Base-by-base conservation (phyloP, 37 sponge, comb jelly and placozoan genomes). In the Halisarca cf. caerulea region DNA sequence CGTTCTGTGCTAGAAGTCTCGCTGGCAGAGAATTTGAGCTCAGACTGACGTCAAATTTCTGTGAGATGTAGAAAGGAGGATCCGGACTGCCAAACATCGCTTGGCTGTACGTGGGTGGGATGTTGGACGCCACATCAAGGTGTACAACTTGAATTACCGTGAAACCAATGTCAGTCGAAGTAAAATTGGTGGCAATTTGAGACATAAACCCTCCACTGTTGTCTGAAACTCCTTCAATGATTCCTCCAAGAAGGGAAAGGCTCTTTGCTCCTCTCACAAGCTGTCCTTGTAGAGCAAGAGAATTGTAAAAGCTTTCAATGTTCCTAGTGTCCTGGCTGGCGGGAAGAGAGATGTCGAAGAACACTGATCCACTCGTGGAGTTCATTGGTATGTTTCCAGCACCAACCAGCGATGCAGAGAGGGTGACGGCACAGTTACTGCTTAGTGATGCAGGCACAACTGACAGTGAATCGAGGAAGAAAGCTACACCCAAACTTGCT, bases 291-390 rank as follows among this genome's bases (percentile, higher is more conserved):
- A 86, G 81, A 57, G 88, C 55, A 51, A 66, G 66, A 43, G 80
- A 43, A 35, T 32, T 41, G 25, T 85, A 82, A 83, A 94, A 90
- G 6, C 73, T 47, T 28, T 64, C 58, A 55, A 86, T 84, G 28
- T 69, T 72, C 23, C n/a, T 43, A 3, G 73, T 32, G 28, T 64
- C 81, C 1, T 45, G 73, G 72, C 59, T 40, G 25, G 66, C 58
- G 88, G 91, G 80, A 85, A 94, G 45, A 27, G 88, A 81, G 75
- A 94, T 53, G 54, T 90, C 83, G 36, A 94, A 32, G 24, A 85
- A 53, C 0, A 94, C 58, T 8, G 77, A 20, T 0, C 88, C 87
- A 25, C 82, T 41, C 11, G 68, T 40, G 24, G 60, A 24, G 5
- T 58, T 17, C 14, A 83, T 82, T 41, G 79, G 83, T 55, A 25